Evolutionary conservation across 2,888 invertebrate genomes (phyloP), one percentile per base, ranked within the genome.

Genomic region (Lamproptera curius): DNA sequence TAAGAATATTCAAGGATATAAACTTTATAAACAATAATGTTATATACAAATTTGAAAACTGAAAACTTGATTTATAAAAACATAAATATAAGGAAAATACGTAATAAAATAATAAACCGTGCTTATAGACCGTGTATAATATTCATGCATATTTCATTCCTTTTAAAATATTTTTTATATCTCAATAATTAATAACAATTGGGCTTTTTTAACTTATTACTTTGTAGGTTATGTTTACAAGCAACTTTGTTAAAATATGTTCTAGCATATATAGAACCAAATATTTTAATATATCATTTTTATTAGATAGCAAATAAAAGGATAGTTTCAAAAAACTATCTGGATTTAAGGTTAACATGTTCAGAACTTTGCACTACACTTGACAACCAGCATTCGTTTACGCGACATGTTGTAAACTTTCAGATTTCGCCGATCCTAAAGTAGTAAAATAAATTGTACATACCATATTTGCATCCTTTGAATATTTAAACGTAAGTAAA

Each of bases 221-320:
- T 72, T 84, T 82, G 13, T 71, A 84, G 85, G 85, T 85, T 85
- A 85, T 85, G 85, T 85, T 85, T 85, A 85, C 85, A 82, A 84
- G 74, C 76, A 59, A 60, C 46, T 49, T 35, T 17, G 6, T 23
- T 39, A 42, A 36, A 49, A n/a, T n/a, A n/a, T n/a, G n/a, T n/a
- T n/a, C n/a, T n/a, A n/a, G n/a, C n/a, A n/a, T n/a, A n/a, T n/a
- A n/a, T n/a, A n/a, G n/a, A n/a, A n/a, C n/a, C n/a, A n/a, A n/a
- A n/a, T 28, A 28, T 28, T 28, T 28, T 2, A 9, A 9, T 10
- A 28, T 9, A 28, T 28, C n/a, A 10, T 28, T 2, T 2, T 10
- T 10, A 28, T 5, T 2, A 28, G n/a, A 28, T 28, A 28, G 28
- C 2, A 8, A 28, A 28, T 28, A 28, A 8, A 23, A 4, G 8